Conservation (phyloP, 2,888 invertebrate genomes). For the Globia sparganii region DNA sequence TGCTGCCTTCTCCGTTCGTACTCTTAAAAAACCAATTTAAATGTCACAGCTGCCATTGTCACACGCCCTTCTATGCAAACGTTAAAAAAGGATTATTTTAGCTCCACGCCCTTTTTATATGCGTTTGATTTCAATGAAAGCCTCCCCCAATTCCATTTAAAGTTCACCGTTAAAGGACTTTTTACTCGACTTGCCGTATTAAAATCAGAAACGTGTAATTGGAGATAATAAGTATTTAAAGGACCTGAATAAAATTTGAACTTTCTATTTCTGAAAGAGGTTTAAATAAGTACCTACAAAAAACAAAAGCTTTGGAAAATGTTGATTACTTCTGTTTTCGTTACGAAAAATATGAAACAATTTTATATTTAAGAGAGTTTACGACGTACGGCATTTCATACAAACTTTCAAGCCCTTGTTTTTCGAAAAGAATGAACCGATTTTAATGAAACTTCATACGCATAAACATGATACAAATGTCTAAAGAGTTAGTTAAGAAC, state of each 20-base stretch:
- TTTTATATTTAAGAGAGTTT: no score
- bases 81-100: constrained; percentile 75
- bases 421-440: no score
- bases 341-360: constrained; percentile 1
- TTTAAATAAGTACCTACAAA: neutral
- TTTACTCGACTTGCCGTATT: constrained; percentile 37
- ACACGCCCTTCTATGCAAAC: constrained; percentile 72
- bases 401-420: no score
- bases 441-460: no score
- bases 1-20: constrained; percentile 53
- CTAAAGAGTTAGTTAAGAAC: no score
- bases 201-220: constrained; percentile 40
- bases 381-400: no score
- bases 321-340: neutral
- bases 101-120: constrained; percentile 70
- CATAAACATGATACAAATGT: no score
- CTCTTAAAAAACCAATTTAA: constrained; percentile 77
- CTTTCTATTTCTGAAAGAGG: neutral
- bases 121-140: constrained; percentile 60
- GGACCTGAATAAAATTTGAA: constrained; percentile 6
- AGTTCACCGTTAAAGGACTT: constrained; percentile 33
- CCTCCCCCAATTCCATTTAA: constrained; percentile 43
- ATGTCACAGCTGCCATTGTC: constrained; percentile 72
- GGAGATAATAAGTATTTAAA: constrained; percentile 13
- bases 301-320: neutral